Evolutionary conservation across 2,888 invertebrate genomes (phyloP).

Genomic region (Pseudococcus longispinus): DNA sequence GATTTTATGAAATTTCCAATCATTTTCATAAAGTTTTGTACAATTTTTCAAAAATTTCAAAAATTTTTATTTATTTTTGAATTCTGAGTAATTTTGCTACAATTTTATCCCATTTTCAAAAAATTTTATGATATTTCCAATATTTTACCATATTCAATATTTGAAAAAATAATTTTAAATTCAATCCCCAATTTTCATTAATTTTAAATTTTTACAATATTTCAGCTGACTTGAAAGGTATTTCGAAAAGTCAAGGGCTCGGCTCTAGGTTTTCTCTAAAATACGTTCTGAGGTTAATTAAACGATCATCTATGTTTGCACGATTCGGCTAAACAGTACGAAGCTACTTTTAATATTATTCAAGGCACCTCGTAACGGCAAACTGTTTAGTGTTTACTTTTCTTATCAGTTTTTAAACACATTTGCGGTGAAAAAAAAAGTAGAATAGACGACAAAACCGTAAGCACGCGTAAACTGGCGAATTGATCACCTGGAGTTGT

Average conservation of each 20-base stretch:
- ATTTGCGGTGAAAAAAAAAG: conserved; percentile 16
- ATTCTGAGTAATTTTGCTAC: too few species aligned
- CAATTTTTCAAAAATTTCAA: too few species aligned
- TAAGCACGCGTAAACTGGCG: not conserved
- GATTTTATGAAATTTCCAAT: too few species aligned
- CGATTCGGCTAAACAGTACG: not conserved
- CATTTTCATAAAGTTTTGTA: too few species aligned
- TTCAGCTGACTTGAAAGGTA: too few species aligned
- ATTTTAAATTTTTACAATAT: too few species aligned
- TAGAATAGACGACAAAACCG: not conserved
- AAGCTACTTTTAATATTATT: conserved; percentile 30
- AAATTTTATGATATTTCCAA: too few species aligned
- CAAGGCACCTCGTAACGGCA: not conserved
- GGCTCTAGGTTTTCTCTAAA: not conserved
- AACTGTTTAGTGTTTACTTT: conserved; percentile 29
- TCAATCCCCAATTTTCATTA: too few species aligned
- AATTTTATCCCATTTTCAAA: too few species aligned
- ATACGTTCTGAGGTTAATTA: conserved; percentile 7
- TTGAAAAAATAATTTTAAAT: too few species aligned
- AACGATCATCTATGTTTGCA: conserved; percentile 14
- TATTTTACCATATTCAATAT: too few species aligned
- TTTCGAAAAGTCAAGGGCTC: not conserved
- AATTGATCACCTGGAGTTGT: conserved; percentile 32
- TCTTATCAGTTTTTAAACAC: conserved; percentile 41
- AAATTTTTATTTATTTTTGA: too few species aligned